A percentile compares a stretch with the other conserved stretches of the same genome.
phyloP scores from a whole-genome alignment of 1,140 invertebrate genomes.

The Amphibalanus amphitrite region DNA sequence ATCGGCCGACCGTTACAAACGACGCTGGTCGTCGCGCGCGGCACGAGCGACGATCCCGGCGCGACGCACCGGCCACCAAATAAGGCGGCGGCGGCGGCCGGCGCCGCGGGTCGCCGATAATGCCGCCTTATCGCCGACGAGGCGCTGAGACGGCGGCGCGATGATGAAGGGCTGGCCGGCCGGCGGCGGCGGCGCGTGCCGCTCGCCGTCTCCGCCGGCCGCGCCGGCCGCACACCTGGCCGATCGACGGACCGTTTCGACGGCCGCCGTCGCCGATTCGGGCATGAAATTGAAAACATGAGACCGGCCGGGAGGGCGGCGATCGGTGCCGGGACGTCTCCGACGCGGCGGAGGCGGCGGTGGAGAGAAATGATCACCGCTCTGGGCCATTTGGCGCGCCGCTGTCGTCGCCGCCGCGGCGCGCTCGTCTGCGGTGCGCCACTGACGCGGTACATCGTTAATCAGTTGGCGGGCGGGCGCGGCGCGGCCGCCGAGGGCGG shows the following conservation, averaged over 20 bases:
- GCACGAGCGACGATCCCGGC: not conserved
- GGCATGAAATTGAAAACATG: conserved; percentile 1
- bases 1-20: not conserved
- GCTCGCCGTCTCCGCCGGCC: no score
- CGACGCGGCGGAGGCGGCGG: no score
- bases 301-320: not conserved
- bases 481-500: not conserved
- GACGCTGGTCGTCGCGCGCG: not conserved
- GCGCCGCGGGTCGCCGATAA: not conserved
- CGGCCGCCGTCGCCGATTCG: not conserved
- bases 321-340: not conserved
- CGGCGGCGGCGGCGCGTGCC: no score
- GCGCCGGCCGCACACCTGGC: no score
- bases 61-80: not conserved
- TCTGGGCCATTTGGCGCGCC: not conserved
- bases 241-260: not conserved
- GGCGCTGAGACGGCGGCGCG: not conserved
- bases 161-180: not conserved
- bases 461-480: no score
- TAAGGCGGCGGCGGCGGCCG: not conserved
- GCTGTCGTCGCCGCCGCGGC: not conserved
- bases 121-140: not conserved
- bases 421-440: no score
- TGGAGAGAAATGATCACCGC: not conserved
- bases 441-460: no score